Conservation (phyloP, 2,797 vertebrate species). For the Neoniphon sammara region DNA sequence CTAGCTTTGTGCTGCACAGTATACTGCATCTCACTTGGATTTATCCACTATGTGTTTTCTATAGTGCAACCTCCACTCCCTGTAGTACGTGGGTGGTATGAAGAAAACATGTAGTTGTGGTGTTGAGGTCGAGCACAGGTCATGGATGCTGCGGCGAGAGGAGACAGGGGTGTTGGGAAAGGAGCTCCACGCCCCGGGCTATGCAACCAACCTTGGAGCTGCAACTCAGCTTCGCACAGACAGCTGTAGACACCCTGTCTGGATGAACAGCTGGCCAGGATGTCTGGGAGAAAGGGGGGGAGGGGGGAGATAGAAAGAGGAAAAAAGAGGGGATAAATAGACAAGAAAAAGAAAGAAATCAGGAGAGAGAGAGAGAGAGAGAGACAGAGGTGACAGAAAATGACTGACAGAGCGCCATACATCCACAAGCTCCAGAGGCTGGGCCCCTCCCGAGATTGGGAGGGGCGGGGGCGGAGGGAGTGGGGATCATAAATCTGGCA, state of each 20-base stretch:
- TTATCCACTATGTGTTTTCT: constrained; percentile 2
- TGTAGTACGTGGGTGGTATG: constrained; percentile 49
- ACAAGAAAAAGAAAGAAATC: constrained; percentile 45
- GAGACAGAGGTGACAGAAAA: constrained; percentile 67
- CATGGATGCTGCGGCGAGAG: constrained; percentile 59
- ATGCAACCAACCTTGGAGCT: constrained; percentile 50
- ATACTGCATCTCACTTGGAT: constrained; percentile 1
- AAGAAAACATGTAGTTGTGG: constrained; percentile 44
- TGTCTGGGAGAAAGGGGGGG: constrained; percentile 64
- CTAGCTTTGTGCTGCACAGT: constrained; percentile 1
- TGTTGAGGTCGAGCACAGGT: constrained; percentile 63
- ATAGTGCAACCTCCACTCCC: constrained; percentile 12
- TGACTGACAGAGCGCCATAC: constrained; percentile 62
- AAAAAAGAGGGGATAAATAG: constrained; percentile 44
- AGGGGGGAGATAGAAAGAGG: constrained; percentile 48
- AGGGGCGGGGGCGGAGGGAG: constrained; percentile 67
- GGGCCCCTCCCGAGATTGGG: constrained; percentile 50
- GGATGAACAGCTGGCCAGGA: constrained; percentile 77
- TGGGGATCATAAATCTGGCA: constrained; percentile 80
- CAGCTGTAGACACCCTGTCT: constrained; percentile 77
- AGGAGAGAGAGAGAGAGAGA: constrained; percentile 28
- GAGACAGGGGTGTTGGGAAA: constrained; percentile 72
- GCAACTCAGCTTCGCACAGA: constrained; percentile 59
- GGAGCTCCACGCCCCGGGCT: constrained; percentile 47
- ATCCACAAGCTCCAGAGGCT: constrained; percentile 67